Evolutionary conservation across 1,140 invertebrate species (phyloP).

Genomic region (Drosophila melanica): DNA sequence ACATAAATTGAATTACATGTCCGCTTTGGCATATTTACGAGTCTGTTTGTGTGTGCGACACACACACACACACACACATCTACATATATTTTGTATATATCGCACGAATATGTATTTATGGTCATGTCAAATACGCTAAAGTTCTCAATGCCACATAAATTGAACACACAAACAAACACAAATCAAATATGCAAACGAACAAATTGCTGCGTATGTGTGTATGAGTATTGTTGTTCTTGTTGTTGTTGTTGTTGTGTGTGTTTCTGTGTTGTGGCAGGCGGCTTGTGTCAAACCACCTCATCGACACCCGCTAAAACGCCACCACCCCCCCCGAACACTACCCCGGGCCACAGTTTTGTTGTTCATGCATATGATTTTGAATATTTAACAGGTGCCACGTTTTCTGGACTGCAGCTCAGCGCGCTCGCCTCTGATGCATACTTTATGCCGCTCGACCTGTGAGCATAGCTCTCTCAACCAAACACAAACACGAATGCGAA

Average conservation of each 20-base stretch:
- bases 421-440: slow-evolving; percentile 68
- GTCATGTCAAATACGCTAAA: slow-evolving; percentile 72
- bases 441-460: slow-evolving; percentile 55
- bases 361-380: slow-evolving; percentile 77
- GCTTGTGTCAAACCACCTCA: slow-evolving; percentile 41
- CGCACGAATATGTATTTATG: slow-evolving; percentile 28
- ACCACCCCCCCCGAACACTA: background rate
- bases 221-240: background rate
- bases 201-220: slow-evolving; percentile 38
- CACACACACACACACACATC: background rate
- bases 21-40: slow-evolving; percentile 74
- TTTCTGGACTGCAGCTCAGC: slow-evolving; percentile 50
- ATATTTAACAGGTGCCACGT: slow-evolving; percentile 74
- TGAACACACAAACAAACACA: slow-evolving; percentile 51
- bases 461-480: slow-evolving; percentile 20
- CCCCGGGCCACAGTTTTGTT: slow-evolving; percentile 36
- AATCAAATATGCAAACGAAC: slow-evolving; percentile 80
- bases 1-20: slow-evolving; percentile 72
- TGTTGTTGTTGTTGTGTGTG: background rate
- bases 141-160: slow-evolving; percentile 78
- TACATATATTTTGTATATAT: slow-evolving; percentile 16
- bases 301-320: slow-evolving; percentile 9
- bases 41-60: slow-evolving; percentile 50
- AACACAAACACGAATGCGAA: background rate
- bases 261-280: slow-evolving; percentile 19